Conservation (phyloP, 2,888 invertebrate genomes). For the Monochamus alternatus region DNA sequence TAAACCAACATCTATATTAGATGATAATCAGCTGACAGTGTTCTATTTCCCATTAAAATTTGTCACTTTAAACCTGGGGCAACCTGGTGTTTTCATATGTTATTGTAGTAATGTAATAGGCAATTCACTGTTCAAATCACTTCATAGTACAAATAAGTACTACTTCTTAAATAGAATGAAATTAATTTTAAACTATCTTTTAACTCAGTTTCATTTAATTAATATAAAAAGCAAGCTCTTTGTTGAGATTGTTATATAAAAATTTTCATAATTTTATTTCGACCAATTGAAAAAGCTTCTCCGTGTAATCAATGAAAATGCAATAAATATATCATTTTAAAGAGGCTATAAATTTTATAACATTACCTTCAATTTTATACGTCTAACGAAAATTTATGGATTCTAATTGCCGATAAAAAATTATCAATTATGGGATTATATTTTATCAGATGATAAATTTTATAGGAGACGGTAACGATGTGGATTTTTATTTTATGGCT, state of each 20-base stretch:
- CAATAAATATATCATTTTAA: conserved; percentile 37
- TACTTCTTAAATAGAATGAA: no score
- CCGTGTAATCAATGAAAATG: conserved; percentile 35
- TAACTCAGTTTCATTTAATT: no score
- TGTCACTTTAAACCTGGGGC: no score
- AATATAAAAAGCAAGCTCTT: no score
- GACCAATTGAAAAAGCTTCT: conserved; percentile 20
- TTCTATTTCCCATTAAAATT: no score
- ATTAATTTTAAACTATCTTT: no score
- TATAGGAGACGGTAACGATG: conserved; percentile 53
- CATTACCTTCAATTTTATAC: conserved; percentile 40
- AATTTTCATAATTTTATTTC: not conserved
- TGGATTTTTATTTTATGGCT: conserved; percentile 50
- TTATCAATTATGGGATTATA: conserved; percentile 64
- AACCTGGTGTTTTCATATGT: no score
- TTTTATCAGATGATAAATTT: conserved; percentile 63
- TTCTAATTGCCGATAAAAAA: conserved; percentile 64
- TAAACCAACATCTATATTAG: no score
- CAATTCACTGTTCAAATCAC: no score
- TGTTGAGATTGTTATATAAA: not conserved
- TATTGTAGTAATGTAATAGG: no score
- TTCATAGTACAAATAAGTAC: no score
- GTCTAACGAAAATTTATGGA: conserved; percentile 59
- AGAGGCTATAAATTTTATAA: conserved; percentile 37
- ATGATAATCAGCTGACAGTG: no score